Base-by-base conservation (phyloP, 1,140 invertebrate genomes). In the Drosophila kikkawai region DNA sequence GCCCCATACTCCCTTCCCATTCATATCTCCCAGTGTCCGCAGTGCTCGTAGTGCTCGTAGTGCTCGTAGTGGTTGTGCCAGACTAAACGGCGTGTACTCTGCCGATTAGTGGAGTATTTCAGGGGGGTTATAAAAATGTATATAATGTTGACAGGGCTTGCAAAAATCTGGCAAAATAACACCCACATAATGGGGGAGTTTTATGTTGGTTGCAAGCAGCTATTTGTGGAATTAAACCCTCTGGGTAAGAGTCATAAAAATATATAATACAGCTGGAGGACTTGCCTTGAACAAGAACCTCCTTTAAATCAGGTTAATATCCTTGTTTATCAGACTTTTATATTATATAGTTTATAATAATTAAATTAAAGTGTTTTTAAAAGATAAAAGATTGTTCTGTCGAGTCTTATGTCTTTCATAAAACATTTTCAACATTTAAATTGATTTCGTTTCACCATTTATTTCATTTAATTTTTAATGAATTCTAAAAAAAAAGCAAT, bases 31-130 rank as follows among this genome's bases (percentile, higher is more conserved):
- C 8, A 15, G 37, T 13, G 39, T 42, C 1, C 6, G 50, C 32
- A 36, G n/a, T 36, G 51, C 51, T 15, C 51, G 19, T 22, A 34
- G 8, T 36, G 51, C 51, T 15, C 51, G 19, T 22, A 34, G 8
- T 36, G 36, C 36, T 36, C 39, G 39, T 6, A 4, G 53, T 41
- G 67, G 59, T 29, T 79, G 70, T 73, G 80, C 71, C 80, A 88
- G 84, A 88, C 84, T 90, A 48, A 78, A 71, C 66, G 84, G 84
- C 83, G 84, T 80, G 80, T 51, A 45, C 55, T 60, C 48, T 15
- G 61, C 22, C 41, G 63, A 48, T 68, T 53, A 63, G 37, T 41
- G 17, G 45, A 32, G 50, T 63, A 36, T 42, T 53, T 53, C 11
- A 34, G 32, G 22, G 39, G 36, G 39, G 45, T 8, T 26, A 26